Evolutionary conservation across 2,797 vertebrate genomes (phyloP), one percentile per base, ranked within the genome.

Genomic region (Heterohyrax brucei): DNA sequence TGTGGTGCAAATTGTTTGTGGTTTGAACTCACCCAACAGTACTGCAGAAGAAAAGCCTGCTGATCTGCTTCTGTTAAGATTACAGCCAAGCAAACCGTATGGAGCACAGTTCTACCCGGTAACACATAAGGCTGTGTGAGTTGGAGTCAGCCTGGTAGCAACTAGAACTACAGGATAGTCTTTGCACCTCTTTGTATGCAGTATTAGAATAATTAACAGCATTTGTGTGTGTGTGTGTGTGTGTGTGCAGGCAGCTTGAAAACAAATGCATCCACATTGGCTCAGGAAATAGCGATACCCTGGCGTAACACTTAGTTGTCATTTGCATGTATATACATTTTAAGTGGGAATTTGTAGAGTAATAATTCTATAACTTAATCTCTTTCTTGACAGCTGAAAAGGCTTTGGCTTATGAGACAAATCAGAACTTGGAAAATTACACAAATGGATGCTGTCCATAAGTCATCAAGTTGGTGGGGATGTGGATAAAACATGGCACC

Each of bases 311-410:
- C n/a, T 1, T 3, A 3, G 46, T 96, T 88, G 78, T 77, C 46
- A 68, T 56, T 10, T 89, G 88, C 0, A 0, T 33, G 0, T 12
- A 10, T 1, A 0, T 28, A 0, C 16, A 18, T 56, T 89, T 4
- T 79, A 21, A 3, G 44, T 5, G 24, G 91, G 0, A 1, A 19
- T 46, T n/a, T 66, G 64, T 10, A 44, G 64, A 70, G 64, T 70
- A 66, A 78, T 92, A 5, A 44, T n/a, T 70, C 26, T 7, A 48
- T 66, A 44, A 44, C 87, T 22, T 46, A 48, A 83, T 91, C 12
- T 3, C 1, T 2, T 66, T n/a, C 14, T 89, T 70, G 61, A 95
- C 75, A 13, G 84, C 95, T 85, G 62, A 88, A 4, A 89, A 80
- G 30, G 68, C 3, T 68, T 46, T 13, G 33, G 59, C 92, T 94